A percentile compares a stretch with the other conserved stretches of the same genome.
These are phyloP conservation scores for Gobio gobio DNA, from an alignment of 2,113 vertebrate genomes.

Conservation along the genomic window DNA sequence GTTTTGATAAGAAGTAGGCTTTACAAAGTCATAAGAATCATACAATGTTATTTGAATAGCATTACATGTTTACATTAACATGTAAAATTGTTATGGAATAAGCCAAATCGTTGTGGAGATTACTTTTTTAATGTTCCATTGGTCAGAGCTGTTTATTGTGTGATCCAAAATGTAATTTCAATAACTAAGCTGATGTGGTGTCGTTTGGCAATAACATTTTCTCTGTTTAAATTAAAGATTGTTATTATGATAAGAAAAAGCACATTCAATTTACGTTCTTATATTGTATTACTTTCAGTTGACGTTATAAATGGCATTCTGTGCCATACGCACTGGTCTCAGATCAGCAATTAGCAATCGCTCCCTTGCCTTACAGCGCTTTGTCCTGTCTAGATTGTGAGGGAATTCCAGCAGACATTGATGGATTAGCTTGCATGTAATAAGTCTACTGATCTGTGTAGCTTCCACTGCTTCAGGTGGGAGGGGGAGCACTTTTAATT, in stretches of 20 bases:
- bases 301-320: background rate
- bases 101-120: conserved; percentile 1
- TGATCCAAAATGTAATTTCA: conserved; percentile 7
- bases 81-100: conserved; percentile 1
- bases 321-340: conserved; percentile 19
- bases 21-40: conserved; percentile 53
- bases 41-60: conserved; percentile 60
- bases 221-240: conserved; percentile 3
- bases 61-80: conserved; percentile 55
- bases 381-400: conserved; percentile 57
- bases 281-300: background rate
- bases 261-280: background rate
- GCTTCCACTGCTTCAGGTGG: conserved; percentile 64
- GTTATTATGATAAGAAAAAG: background rate
- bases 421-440: conserved; percentile 74
- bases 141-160: conserved; percentile 19
- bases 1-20: conserved; percentile 63
- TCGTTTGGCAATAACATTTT: conserved; percentile 15
- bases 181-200: background rate
- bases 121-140: conserved; percentile 12
- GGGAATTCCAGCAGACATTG: conserved; percentile 66
- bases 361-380: conserved; percentile 36
- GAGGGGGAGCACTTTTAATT: conserved; percentile 72
- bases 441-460: conserved; percentile 70
- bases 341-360: conserved; percentile 39